Evolutionary conservation across 64 coral and sea anemone species (phyloP).

Genomic region (Dendrophyllia cribrosa): DNA sequence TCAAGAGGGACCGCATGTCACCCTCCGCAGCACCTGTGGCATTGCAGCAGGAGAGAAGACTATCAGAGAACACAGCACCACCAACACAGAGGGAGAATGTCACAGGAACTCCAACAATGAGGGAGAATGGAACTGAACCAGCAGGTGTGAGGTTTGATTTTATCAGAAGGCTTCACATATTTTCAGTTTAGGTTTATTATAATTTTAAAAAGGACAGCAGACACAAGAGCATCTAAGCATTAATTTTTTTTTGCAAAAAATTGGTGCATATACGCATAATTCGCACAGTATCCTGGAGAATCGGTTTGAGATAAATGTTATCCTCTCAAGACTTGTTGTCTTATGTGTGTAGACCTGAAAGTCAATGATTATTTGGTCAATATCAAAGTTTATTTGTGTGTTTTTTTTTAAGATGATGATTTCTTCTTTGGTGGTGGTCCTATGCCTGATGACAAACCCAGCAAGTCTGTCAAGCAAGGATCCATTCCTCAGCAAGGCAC

Average conservation of each 20-base stretch:
- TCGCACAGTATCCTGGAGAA: no score
- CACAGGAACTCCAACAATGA: not conserved
- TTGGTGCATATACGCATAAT: no score
- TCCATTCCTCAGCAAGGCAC: constrained; percentile 20
- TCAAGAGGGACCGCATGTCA: constrained; percentile 59
- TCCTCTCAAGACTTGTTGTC: no score
- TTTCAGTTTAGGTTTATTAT: no score
- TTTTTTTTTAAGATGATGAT: constrained; percentile 35
- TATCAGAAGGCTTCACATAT: no score
- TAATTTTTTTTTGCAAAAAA: no score
- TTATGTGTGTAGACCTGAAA: no score
- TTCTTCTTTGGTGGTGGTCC: constrained; percentile 77
- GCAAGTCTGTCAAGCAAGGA: constrained; percentile 36
- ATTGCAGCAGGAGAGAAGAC: not conserved
- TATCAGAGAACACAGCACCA: not conserved
- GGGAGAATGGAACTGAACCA: constrained; percentile 17
- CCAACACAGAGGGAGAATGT: not conserved
- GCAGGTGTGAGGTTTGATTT: not conserved
- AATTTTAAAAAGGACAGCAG: no score
- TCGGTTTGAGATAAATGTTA: no score
- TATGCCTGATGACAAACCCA: constrained; percentile 39
- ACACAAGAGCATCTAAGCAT: no score
- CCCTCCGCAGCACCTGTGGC: constrained; percentile 34
- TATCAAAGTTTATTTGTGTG: not conserved
- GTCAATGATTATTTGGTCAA: no score